Evolutionary conservation across 64 coral and sea anemone genomes (phyloP).

Genomic region (Montipora capricornis): DNA sequence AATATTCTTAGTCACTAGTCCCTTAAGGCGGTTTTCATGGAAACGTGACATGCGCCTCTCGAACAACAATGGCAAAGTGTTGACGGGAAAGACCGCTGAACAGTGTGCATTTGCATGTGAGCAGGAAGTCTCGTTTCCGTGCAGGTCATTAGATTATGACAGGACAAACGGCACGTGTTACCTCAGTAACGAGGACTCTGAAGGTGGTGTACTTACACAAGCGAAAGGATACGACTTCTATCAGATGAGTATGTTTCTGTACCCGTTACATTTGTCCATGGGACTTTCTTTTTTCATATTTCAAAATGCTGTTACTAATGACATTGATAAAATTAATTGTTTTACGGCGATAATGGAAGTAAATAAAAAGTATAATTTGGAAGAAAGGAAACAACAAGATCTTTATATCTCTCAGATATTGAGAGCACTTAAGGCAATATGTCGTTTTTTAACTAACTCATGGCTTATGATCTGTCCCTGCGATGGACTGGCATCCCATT

Average conservation of each 20-base stretch:
- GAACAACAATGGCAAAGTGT: constrained; percentile 63
- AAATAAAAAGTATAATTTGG: too few species aligned
- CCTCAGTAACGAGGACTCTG: constrained; percentile 59
- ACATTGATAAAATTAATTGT: too few species aligned
- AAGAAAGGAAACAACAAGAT: too few species aligned
- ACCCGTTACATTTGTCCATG: background rate
- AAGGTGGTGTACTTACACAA: background rate
- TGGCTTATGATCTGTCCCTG: too few species aligned
- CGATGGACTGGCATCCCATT: too few species aligned
- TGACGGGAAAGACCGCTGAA: constrained; percentile 56
- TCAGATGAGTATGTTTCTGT: constrained; percentile 79
- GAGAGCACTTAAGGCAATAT: too few species aligned
- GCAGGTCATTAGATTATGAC: constrained; percentile 96
- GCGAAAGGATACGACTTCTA: constrained; percentile 79
- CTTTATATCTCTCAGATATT: too few species aligned
- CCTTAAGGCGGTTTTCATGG: constrained; percentile 61
- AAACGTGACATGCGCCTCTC: constrained; percentile 63
- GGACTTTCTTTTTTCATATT: background rate
- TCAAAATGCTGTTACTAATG: background rate
- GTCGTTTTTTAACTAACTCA: too few species aligned
- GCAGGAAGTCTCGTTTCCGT: constrained; percentile 71
- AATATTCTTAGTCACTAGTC: constrained; percentile 68
- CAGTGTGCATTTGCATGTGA: constrained; percentile 85
- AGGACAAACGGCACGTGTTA: constrained; percentile 71
- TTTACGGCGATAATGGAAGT: too few species aligned